Percentiles rank a stretch among this genome's conserved stretches.
Conservation (phyloP, 2,888 invertebrate species). For the Abrostola triplasia region DNA sequence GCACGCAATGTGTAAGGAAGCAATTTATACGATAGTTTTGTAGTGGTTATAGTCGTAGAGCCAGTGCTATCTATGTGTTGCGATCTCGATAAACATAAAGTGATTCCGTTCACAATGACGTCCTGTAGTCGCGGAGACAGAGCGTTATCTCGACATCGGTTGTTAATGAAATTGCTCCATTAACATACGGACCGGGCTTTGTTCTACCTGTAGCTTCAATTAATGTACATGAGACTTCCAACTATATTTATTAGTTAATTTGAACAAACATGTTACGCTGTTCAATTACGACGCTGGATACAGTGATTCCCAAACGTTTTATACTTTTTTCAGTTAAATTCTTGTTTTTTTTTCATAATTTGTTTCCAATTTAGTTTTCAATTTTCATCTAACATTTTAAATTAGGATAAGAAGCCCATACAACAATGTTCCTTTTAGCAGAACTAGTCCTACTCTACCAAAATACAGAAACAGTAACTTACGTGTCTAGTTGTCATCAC, state of each 20-base stretch:
- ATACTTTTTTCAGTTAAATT: no score
- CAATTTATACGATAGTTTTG: slow-evolving; percentile 11
- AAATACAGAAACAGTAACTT: no score
- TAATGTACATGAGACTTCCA: slow-evolving; percentile 30
- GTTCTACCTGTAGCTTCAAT: slow-evolving; percentile 42
- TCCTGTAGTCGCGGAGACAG: slow-evolving; percentile 48
- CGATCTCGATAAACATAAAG: slow-evolving; percentile 69
- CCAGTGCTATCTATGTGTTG: slow-evolving; percentile 41
- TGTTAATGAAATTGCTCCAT: slow-evolving; percentile 73
- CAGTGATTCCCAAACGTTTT: background rate
- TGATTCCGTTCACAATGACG: slow-evolving; percentile 64
- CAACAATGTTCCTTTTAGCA: background rate
- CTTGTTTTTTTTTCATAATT: no score
- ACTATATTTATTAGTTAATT: slow-evolving; percentile 30
- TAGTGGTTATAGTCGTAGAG: slow-evolving; percentile 27
- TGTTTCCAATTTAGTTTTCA: no score
- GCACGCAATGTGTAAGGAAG: slow-evolving; percentile 21
- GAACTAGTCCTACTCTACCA: background rate
- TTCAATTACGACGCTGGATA: background rate
- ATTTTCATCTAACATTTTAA: no score
- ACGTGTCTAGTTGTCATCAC: slow-evolving; percentile 8
- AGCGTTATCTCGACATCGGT: slow-evolving; percentile 67
- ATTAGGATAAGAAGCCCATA: no score
- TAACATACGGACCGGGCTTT: slow-evolving; percentile 63
- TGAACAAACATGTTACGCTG: slow-evolving; percentile 2